Conservation (phyloP, 2,797 vertebrate genomes). For the Rhadinocentrus ornatus region DNA sequence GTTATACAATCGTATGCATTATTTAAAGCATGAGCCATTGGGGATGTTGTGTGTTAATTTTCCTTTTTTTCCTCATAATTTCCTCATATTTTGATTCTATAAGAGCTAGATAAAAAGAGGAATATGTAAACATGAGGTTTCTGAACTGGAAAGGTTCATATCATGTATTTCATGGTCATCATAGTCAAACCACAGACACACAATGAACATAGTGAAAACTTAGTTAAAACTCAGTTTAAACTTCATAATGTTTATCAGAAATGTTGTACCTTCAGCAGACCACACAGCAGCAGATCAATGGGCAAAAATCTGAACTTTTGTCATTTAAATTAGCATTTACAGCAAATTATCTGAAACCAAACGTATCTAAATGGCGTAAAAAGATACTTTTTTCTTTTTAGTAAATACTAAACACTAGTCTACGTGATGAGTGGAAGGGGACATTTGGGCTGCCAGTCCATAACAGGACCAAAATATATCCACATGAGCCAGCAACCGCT, state of each 20-base stretch:
- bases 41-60: background rate
- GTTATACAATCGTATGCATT: conserved; percentile 4
- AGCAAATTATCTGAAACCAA: background rate
- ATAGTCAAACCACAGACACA: background rate
- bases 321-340: background rate
- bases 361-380: background rate
- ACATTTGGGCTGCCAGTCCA: too few relatives aligned
- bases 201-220: background rate
- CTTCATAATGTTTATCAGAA: too few relatives aligned
- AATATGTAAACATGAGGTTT: too few relatives aligned
- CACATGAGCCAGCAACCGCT: too few relatives aligned
- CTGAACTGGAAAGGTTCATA: background rate
- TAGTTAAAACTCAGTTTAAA: too few relatives aligned
- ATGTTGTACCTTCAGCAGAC: too few relatives aligned
- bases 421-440: too few relatives aligned
- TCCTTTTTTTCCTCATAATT: background rate
- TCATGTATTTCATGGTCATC: background rate
- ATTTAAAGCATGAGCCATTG: background rate
- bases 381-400: background rate
- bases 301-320: background rate
- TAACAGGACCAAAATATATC: too few relatives aligned
- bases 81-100: too few relatives aligned
- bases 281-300: background rate
- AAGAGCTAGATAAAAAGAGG: too few relatives aligned
- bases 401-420: too few relatives aligned